Conservation (phyloP, 2,888 invertebrate species). For the Scotopteryx bipunctaria region DNA sequence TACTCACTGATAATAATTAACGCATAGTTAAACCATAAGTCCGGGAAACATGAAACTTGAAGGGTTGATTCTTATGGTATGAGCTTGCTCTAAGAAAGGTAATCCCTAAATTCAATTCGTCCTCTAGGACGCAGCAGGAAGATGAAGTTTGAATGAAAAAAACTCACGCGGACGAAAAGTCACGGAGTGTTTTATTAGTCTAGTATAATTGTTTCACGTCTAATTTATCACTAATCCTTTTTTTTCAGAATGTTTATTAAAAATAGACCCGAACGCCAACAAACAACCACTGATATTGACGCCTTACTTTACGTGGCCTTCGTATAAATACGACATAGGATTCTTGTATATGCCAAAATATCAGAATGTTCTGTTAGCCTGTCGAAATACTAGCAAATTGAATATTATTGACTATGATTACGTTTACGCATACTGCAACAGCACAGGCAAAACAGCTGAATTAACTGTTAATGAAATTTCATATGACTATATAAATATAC, state of each 20-base stretch:
- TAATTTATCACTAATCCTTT: background rate
- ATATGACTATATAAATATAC: slow-evolving; percentile 46
- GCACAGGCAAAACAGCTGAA: slow-evolving; percentile 36
- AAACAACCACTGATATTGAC: slow-evolving; percentile 47
- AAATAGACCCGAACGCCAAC: slow-evolving; percentile 37
- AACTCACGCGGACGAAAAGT: no score
- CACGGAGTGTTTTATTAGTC: no score
- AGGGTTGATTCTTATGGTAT: no score
- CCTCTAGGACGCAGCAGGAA: no score
- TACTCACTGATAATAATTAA: no score
- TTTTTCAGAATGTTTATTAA: slow-evolving; percentile 56
- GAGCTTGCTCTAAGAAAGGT: no score
- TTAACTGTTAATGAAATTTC: slow-evolving; percentile 39
- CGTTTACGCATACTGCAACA: slow-evolving; percentile 43
- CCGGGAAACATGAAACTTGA: no score
- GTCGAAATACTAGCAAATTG: slow-evolving; percentile 42
- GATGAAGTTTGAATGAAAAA: no score
- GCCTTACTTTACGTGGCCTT: slow-evolving; percentile 30
- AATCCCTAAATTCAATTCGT: no score
- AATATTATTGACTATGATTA: slow-evolving; percentile 29
- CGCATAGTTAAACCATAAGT: no score
- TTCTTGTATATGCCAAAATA: slow-evolving; percentile 42
- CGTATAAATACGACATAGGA: slow-evolving; percentile 36
- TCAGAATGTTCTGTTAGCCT: slow-evolving; percentile 42
- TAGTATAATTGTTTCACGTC: background rate